Conservation (phyloP, 2,888 invertebrate species). For the Spodoptera exigua region DNA sequence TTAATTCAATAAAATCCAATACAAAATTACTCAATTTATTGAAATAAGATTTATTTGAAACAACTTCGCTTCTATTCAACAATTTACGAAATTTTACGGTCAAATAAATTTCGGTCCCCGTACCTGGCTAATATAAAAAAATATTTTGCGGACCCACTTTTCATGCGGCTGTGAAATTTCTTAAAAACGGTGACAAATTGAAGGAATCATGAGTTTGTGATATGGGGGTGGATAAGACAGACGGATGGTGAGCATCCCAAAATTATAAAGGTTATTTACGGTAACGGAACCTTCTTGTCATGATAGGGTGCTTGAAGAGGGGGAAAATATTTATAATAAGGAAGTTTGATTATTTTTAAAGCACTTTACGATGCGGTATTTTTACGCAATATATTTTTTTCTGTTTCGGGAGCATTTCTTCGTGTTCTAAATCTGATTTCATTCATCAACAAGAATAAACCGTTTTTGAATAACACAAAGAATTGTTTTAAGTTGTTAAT, state of each 20-base stretch:
- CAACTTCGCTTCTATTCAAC: background rate
- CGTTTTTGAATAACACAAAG: no score
- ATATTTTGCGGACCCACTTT: constrained; percentile 18
- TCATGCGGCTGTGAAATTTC: constrained; percentile 50
- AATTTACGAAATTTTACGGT: constrained; percentile 4
- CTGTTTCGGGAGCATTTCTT: no score
- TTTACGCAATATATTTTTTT: no score
- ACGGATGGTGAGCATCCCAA: constrained; percentile 36
- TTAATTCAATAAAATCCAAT: constrained; percentile 34
- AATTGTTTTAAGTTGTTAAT: no score
- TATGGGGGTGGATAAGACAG: constrained; percentile 53
- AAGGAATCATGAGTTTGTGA: constrained; percentile 54
- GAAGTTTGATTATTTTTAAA: no score
- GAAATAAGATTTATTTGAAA: constrained; percentile 14
- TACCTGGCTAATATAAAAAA: constrained; percentile 23
- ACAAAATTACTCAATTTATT: constrained; percentile 35
- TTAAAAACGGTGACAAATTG: constrained; percentile 59
- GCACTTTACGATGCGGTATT: background rate
- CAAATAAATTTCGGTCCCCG: constrained; percentile 32
- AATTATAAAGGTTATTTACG: constrained; percentile 48
- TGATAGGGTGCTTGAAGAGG: constrained; percentile 17
- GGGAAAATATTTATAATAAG: constrained; percentile 19
- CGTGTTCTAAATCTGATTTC: no score
- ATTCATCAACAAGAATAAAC: no score
- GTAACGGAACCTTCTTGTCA: constrained; percentile 30